Conservation (phyloP, 2,797 vertebrate species). For the Danionella dracula region DNA sequence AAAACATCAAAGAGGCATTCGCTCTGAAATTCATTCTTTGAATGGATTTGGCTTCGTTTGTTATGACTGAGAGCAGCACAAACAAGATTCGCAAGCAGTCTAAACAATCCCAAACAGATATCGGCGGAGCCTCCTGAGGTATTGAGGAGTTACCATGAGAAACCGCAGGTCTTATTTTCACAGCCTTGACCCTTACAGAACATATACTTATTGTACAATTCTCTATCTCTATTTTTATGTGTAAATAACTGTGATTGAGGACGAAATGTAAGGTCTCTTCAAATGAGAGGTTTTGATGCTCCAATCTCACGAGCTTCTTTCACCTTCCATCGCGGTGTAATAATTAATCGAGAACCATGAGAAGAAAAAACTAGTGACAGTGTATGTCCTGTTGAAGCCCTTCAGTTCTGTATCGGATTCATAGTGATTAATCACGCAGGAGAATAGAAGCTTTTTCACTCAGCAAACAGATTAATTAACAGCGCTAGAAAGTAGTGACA, state of each 20-base stretch:
- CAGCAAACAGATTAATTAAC: conserved; percentile 64
- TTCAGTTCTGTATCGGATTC: conserved; percentile 34
- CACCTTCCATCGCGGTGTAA: conserved; percentile 64
- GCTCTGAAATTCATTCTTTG: conserved; percentile 1
- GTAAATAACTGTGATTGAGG: background rate
- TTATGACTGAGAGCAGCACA: conserved; percentile 32
- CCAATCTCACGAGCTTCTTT: conserved; percentile 58
- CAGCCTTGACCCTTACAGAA: background rate
- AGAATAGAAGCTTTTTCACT: conserved; percentile 56
- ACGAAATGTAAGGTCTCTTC: background rate
- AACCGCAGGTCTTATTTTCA: background rate
- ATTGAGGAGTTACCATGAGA: conserved; percentile 28
- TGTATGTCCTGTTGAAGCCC: conserved; percentile 70
- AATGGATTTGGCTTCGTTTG: conserved; percentile 15
- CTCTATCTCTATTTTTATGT: background rate
- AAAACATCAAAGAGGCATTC: background rate
- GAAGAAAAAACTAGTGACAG: conserved; percentile 75
- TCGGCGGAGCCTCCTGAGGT: conserved; percentile 18
- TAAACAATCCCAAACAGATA: conserved; percentile 31
- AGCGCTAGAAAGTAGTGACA: conserved; percentile 51
- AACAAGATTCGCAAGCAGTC: conserved; percentile 20
- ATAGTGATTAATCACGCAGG: conserved; percentile 66
- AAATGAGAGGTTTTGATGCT: conserved; percentile 46
- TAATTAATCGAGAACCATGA: conserved; percentile 81
- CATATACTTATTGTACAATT: background rate